A percentile compares a stretch with the other conserved stretches of the same genome.
Conservation (phyloP, 2,888 invertebrate species). For the Congeria kusceri region DNA sequence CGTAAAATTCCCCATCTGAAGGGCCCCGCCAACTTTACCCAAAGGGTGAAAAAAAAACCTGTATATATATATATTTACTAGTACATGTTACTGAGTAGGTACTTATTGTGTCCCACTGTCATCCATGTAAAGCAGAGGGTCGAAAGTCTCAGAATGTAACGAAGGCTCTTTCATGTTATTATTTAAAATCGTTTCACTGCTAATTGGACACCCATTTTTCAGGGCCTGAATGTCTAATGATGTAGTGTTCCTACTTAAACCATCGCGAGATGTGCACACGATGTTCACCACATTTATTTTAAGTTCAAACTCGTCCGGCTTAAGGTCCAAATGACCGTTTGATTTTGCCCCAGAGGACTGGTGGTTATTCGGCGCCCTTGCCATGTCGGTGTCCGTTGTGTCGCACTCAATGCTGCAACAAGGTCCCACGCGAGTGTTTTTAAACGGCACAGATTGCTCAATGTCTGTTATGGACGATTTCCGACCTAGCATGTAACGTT, state of each 20-base stretch:
- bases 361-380: no score
- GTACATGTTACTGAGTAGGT: no score
- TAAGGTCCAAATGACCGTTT: constrained; percentile 19
- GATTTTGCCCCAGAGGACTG: neutral
- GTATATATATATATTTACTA: no score
- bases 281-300: constrained; percentile 56
- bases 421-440: constrained; percentile 24
- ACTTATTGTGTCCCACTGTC: neutral
- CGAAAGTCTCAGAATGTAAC: neutral
- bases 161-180: constrained; percentile 33
- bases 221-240: constrained; percentile 52
- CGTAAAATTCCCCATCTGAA: no score
- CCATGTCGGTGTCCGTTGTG: constrained; percentile 14
- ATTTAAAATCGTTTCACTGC: constrained; percentile 36
- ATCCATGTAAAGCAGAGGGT: constrained; percentile 1
- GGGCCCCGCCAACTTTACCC: no score
- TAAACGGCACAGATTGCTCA: constrained; percentile 49
- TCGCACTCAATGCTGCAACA: constrained; percentile 28
- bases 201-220: constrained; percentile 38
- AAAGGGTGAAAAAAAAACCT: no score
- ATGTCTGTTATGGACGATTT: constrained; percentile 37
- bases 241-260: constrained; percentile 43
- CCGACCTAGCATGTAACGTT: constrained; percentile 21
- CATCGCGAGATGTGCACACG: constrained; percentile 47
- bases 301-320: constrained; percentile 34